A percentile compares a stretch with the other conserved stretches of the same genome.
These are phyloP conservation scores for Cichlasoma orientale DNA, from an alignment of 2,797 vertebrate genomes.

Conservation along the genomic window DNA sequence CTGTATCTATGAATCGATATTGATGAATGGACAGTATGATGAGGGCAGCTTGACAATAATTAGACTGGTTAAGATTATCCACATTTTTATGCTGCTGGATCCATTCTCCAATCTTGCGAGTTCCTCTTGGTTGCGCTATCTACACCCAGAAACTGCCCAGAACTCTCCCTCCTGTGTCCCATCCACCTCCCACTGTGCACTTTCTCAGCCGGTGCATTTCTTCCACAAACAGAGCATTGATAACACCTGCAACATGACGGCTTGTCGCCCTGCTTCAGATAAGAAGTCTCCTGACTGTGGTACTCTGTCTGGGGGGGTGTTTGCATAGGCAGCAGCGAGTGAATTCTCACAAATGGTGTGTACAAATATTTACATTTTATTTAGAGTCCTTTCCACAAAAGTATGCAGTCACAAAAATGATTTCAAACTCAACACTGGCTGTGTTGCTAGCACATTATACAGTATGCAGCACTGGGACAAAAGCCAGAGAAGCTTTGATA, in stretches of 20 bases:
- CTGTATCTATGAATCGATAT: too few relatives aligned
- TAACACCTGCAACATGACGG: not conserved
- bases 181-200: not conserved
- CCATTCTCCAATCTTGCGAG: too few relatives aligned
- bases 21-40: too few relatives aligned
- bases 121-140: not conserved
- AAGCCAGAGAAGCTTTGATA: constrained; percentile 28
- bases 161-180: not conserved
- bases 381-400: constrained; percentile 47
- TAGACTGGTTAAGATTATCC: too few relatives aligned
- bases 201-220: not conserved
- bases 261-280: not conserved
- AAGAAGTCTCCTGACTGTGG: not conserved
- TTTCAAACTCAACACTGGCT: not conserved
- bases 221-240: not conserved
- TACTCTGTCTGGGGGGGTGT: not conserved
- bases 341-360: constrained; percentile 2
- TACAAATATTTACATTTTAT: constrained; percentile 74
- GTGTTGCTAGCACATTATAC: constrained; percentile 24
- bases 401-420: constrained; percentile 45
- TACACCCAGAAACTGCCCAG: not conserved
- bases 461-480: constrained; percentile 47
- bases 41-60: too few relatives aligned
- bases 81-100: too few relatives aligned
- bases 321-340: not conserved